Conservation (phyloP, 2,113 vertebrate genomes). For the Sylvia atricapilla region DNA sequence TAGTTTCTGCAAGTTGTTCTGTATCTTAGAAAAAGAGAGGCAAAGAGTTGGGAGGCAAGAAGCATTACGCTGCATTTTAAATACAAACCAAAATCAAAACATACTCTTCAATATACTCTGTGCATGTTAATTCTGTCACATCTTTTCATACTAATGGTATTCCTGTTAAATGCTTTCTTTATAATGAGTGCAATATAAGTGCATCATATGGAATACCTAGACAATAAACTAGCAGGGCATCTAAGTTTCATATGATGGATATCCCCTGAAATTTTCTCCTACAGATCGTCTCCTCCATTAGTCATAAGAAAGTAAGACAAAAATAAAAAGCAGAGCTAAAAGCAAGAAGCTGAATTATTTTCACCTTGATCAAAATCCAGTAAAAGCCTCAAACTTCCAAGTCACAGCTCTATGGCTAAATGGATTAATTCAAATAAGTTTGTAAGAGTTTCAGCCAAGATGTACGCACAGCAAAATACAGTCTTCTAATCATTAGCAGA, state of each 20-base stretch:
- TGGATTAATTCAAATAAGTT: neutral
- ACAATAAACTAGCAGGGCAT: neutral
- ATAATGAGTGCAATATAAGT: neutral
- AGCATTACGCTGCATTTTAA: neutral
- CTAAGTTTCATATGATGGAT: neutral
- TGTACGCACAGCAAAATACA: neutral
- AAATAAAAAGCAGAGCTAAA: neutral
- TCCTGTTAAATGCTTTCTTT: neutral
- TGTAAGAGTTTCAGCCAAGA: neutral
- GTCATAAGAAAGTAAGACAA: neutral
- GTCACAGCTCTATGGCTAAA: neutral
- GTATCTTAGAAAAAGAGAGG: constrained; percentile 82
- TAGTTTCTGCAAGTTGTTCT: constrained; percentile 86
- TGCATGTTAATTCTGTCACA: neutral
- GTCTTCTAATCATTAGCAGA: neutral
- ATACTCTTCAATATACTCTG: neutral
- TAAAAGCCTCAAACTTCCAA: neutral
- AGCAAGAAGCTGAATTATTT: neutral
- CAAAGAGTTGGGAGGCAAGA: neutral
- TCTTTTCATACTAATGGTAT: neutral
- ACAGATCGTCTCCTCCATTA: neutral
- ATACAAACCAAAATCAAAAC: neutral
- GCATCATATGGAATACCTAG: neutral
- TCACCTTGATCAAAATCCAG: neutral
- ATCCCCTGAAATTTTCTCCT: neutral